Conservation (phyloP, 2,797 vertebrate species). For the Emys orbicularis region DNA sequence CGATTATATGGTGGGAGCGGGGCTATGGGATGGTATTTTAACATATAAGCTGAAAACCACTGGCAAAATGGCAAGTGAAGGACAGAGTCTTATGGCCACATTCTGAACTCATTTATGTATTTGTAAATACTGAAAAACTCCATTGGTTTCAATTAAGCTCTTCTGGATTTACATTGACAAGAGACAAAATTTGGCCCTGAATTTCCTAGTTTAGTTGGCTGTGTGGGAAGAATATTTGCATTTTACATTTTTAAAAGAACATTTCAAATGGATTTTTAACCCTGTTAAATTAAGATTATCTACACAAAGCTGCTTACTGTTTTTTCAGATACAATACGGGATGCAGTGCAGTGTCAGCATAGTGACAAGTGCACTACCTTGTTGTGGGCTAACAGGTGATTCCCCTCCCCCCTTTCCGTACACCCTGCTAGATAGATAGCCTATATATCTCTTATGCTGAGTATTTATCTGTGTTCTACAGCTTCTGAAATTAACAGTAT, state of each 20-base stretch:
- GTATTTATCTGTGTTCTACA: background rate
- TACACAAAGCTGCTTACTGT: background rate
- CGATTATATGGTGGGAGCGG: background rate
- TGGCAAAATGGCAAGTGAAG: background rate
- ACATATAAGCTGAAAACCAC: background rate
- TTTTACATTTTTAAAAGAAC: background rate
- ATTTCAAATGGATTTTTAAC: background rate
- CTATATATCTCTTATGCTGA: background rate
- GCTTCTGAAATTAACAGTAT: conserved; percentile 18
- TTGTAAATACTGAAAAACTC: background rate
- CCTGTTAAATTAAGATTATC: background rate
- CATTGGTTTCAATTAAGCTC: background rate
- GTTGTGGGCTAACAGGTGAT: background rate
- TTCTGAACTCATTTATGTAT: background rate
- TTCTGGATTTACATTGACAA: background rate
- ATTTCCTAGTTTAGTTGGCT: accelerated
- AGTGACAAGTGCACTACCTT: background rate
- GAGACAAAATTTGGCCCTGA: background rate
- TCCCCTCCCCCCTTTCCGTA: background rate
- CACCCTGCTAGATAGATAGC: background rate
- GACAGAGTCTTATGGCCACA: background rate
- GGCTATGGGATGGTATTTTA: background rate
- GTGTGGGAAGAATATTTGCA: background rate
- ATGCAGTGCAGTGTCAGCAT: background rate
- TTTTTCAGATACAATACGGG: background rate